These are phyloP conservation scores for Scatophagus argus DNA, from an alignment of 2,113 vertebrate species.

Conservation along the genomic window DNA sequence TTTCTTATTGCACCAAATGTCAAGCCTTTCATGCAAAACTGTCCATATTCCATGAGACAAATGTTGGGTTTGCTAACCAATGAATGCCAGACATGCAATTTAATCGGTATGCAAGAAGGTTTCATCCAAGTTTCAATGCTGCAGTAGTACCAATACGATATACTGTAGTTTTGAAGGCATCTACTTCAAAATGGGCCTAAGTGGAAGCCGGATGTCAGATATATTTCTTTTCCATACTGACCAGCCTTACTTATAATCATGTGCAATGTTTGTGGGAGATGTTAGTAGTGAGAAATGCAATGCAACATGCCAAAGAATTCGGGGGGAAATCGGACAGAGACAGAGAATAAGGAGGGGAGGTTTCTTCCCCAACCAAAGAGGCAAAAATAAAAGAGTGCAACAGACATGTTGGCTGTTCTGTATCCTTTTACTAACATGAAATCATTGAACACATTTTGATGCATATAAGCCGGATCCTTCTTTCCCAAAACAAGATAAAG, in stretches of 20 bases:
- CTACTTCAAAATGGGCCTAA: not conserved
- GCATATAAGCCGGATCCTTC: not conserved
- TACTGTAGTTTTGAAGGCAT: too few species aligned
- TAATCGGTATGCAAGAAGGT: not conserved
- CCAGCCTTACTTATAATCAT: constrained; percentile 66
- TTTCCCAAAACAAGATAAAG: not conserved
- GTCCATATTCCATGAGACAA: not conserved
- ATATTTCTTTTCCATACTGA: too few species aligned
- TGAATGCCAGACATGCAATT: not conserved
- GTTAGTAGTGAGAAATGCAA: constrained; percentile 49
- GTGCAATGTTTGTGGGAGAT: constrained; percentile 46
- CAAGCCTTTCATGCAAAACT: not conserved
- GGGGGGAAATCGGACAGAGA: too few species aligned
- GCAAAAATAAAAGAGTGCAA: not conserved
- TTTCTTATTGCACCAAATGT: not conserved
- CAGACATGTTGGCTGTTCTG: not conserved
- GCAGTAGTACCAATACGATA: not conserved
- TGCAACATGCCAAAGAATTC: constrained; percentile 66
- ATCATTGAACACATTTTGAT: not conserved
- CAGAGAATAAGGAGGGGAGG: not conserved
- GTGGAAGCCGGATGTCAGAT: too few species aligned
- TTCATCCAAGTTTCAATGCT: not conserved
- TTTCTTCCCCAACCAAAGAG: not conserved
- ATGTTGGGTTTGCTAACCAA: not conserved
- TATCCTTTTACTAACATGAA: not conserved